A percentile compares a stretch with the other conserved stretches of the same genome.
phyloP scores from a whole-genome alignment of 2,797 vertebrate genomes.

The Loris lydekkerianus region DNA sequence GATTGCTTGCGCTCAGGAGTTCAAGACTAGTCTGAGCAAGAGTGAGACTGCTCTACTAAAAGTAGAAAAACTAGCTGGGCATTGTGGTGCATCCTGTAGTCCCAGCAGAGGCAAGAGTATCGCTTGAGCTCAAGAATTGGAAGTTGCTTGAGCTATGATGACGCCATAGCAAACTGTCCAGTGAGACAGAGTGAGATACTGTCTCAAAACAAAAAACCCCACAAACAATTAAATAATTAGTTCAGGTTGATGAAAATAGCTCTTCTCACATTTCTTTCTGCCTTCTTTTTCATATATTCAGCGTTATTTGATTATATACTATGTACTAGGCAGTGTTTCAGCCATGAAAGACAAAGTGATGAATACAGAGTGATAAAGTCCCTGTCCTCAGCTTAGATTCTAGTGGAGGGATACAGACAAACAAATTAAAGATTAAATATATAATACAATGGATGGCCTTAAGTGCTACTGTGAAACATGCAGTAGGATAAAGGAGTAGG shows the following conservation, averaged over 20 bases:
- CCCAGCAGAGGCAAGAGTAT: too few relatives aligned
- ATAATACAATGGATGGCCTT: neutral
- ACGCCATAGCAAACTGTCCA: too few relatives aligned
- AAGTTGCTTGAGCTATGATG: too few relatives aligned
- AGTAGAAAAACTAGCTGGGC: too few relatives aligned
- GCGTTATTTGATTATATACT: conserved; percentile 19
- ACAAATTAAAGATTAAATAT: conserved; percentile 53
- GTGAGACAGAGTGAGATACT: too few relatives aligned
- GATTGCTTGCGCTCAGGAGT: too few relatives aligned
- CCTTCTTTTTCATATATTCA: conserved; percentile 27
- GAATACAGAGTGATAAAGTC: conserved; percentile 3
- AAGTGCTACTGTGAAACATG: conserved; percentile 36
- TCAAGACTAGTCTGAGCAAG: too few relatives aligned
- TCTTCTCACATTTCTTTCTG: neutral
- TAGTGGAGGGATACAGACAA: neutral
- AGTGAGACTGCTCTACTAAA: too few relatives aligned
- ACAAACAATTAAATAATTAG: neutral
- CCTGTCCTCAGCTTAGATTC: conserved; percentile 25
- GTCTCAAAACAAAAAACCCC: too few relatives aligned
- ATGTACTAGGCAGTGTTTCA: neutral
- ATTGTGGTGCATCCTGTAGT: too few relatives aligned
- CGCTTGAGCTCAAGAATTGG: too few relatives aligned
- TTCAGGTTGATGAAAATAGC: conserved; percentile 62
- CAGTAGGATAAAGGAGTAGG: neutral
- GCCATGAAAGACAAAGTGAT: neutral